These are phyloP conservation scores for Drosophila paracracens DNA, from an alignment of 2,888 invertebrate species.

Conservation along the genomic window DNA sequence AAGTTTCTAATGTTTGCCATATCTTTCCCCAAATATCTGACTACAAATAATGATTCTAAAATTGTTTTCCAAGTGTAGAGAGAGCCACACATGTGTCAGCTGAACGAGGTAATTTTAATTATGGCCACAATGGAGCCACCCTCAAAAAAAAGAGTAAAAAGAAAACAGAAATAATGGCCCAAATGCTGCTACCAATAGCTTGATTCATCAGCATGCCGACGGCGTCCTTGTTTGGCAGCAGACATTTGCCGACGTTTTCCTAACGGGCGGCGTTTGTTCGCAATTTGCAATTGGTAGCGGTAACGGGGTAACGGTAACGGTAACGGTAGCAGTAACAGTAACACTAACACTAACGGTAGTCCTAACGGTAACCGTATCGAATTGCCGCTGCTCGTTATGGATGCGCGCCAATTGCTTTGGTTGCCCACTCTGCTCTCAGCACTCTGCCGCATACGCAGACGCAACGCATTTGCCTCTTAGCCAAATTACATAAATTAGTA, in stretches of 20 bases:
- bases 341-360: slow-evolving; percentile 7
- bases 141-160: slow-evolving; percentile 4
- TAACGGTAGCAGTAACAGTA: slow-evolving; percentile 16
- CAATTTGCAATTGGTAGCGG: slow-evolving; percentile 4
- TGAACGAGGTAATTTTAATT: slow-evolving; percentile 80
- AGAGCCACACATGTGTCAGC: slow-evolving; percentile 52
- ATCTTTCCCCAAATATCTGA: not conserved
- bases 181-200: slow-evolving; percentile 42
- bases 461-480: slow-evolving; percentile 69
- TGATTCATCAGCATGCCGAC: slow-evolving; percentile 66
- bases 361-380: slow-evolving; percentile 25
- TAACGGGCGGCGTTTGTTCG: slow-evolving; percentile 8
- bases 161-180: slow-evolving; percentile 18
- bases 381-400: slow-evolving; percentile 60
- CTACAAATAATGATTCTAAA: not conserved
- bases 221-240: slow-evolving; percentile 26
- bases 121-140: slow-evolving; percentile 66
- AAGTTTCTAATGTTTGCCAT: not conserved
- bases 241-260: slow-evolving; percentile 17
- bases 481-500: slow-evolving; percentile 79
- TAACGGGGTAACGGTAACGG: not conserved
- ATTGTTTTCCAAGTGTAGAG: not conserved
- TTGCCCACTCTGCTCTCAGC: slow-evolving; percentile 7
- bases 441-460: slow-evolving; percentile 43
- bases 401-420: slow-evolving; percentile 68